Evolutionary conservation across 2,797 vertebrate genomes (phyloP).

Genomic region (Glyptemys insculpta): DNA sequence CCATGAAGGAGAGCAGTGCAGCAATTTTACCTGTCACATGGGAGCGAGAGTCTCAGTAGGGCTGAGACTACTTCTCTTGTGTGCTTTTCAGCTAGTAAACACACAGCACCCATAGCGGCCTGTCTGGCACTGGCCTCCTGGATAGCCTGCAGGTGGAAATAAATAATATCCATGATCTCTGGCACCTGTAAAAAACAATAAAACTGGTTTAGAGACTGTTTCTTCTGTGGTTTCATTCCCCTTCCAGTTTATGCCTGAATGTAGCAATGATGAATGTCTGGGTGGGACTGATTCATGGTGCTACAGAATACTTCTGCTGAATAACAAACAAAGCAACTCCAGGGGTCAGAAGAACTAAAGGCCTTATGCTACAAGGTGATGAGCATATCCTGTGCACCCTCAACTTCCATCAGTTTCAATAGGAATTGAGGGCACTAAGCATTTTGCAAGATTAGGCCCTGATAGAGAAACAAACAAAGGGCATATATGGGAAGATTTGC

Average conservation of each 20-base stretch:
- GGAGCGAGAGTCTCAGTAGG: conserved; percentile 14
- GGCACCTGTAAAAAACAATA: conserved; percentile 12
- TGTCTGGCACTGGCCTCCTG: conserved; percentile 35
- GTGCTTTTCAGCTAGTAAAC: conserved; percentile 50
- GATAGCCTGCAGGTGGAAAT: conserved; percentile 60
- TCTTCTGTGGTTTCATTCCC: conserved; percentile 13
- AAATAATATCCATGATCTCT: conserved; percentile 51
- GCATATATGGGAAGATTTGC: neutral
- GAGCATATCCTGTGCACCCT: accelerated
- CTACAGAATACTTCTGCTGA: neutral
- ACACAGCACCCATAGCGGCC: conserved; percentile 40
- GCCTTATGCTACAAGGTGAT: neutral
- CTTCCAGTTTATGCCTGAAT: conserved; percentile 1
- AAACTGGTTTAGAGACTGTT: neutral
- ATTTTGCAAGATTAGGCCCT: conserved; percentile 39
- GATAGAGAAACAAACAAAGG: neutral
- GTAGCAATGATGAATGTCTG: neutral
- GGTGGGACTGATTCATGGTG: neutral
- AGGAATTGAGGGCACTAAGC: neutral
- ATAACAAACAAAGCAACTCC: accelerated
- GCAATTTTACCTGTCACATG: conserved; percentile 8
- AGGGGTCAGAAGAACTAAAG: neutral
- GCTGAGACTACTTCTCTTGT: conserved; percentile 36
- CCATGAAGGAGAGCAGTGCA: neutral
- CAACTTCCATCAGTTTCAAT: neutral